Evolutionary conservation across 2,888 invertebrate species (phyloP).

Genomic region (Epirrhoe tristata): DNA sequence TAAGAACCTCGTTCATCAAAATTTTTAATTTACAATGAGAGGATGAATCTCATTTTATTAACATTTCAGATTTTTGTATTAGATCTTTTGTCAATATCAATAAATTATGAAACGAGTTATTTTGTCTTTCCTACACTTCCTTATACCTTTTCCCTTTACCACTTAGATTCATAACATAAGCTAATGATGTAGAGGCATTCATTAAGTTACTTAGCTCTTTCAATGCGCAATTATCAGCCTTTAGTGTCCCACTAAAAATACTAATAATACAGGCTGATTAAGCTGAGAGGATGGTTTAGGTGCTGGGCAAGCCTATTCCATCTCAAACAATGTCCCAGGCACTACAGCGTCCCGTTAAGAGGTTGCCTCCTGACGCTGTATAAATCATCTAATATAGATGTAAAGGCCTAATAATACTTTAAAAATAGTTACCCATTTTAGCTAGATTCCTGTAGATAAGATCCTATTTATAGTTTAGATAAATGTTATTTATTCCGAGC

Average conservation of each 20-base stretch:
- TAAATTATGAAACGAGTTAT: constrained; percentile 28
- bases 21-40: constrained; percentile 36
- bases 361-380: too few species aligned
- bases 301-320: too few species aligned
- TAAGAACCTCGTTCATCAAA: constrained; percentile 23
- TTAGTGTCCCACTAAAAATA: too few species aligned
- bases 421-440: neutral
- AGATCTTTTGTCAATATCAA: constrained; percentile 28
- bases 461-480: neutral
- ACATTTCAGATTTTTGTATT: constrained; percentile 35
- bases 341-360: too few species aligned
- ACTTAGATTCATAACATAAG: neutral
- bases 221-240: too few species aligned
- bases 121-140: constrained; percentile 13
- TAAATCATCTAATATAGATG: too few species aligned
- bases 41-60: constrained; percentile 37
- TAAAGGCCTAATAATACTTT: too few species aligned
- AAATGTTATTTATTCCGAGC: neutral
- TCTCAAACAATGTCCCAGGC: too few species aligned
- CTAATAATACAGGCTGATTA: too few species aligned
- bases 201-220: too few species aligned
- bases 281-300: too few species aligned
- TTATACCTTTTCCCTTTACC: neutral
- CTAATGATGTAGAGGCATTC: too few species aligned
- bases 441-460: neutral